These are phyloP conservation scores for Cecidostiba fungosa DNA, from an alignment of 2,888 invertebrate species.

Conservation along the genomic window DNA sequence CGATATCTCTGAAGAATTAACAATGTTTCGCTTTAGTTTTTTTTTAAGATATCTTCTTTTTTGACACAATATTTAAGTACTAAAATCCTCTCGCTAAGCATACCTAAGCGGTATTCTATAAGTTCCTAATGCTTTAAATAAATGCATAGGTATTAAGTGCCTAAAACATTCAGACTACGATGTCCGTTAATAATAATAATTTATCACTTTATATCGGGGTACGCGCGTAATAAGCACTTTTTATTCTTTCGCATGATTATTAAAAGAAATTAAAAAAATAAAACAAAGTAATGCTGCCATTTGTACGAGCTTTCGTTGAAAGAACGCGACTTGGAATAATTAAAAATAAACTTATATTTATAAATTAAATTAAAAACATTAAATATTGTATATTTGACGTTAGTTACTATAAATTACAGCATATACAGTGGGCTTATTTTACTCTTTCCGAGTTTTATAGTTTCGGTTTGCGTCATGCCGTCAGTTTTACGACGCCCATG, in stretches of 20 bases:
- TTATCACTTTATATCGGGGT: constrained; percentile 63
- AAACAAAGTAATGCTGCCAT: constrained; percentile 64
- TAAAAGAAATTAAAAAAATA: constrained; percentile 50
- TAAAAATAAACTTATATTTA: constrained; percentile 63
- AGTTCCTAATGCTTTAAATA: constrained; percentile 60
- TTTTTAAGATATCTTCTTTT: constrained; percentile 59
- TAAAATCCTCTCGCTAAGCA: constrained; percentile 59
- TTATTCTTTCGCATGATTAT: constrained; percentile 41
- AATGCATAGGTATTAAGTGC: constrained; percentile 61
- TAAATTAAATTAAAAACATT: constrained; percentile 68
- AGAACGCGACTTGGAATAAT: constrained; percentile 55
- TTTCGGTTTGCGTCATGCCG: background rate
- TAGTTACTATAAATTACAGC: constrained; percentile 68
- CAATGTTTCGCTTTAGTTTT: constrained; percentile 56
- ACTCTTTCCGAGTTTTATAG: constrained; percentile 43
- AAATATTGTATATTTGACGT: constrained; percentile 64
- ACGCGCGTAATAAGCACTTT: constrained; percentile 56
- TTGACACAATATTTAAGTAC: constrained; percentile 64
- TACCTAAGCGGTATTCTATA: constrained; percentile 62
- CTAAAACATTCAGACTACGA: constrained; percentile 58
- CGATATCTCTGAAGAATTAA: constrained; percentile 62
- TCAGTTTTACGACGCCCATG: constrained; percentile 18
- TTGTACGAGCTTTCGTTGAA: constrained; percentile 63
- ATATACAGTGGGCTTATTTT: constrained; percentile 65
- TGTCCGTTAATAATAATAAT: constrained; percentile 56